Evolutionary conservation across 2,797 vertebrate species (phyloP).

Genomic region (Sternarchorhynchus goeldii): DNA sequence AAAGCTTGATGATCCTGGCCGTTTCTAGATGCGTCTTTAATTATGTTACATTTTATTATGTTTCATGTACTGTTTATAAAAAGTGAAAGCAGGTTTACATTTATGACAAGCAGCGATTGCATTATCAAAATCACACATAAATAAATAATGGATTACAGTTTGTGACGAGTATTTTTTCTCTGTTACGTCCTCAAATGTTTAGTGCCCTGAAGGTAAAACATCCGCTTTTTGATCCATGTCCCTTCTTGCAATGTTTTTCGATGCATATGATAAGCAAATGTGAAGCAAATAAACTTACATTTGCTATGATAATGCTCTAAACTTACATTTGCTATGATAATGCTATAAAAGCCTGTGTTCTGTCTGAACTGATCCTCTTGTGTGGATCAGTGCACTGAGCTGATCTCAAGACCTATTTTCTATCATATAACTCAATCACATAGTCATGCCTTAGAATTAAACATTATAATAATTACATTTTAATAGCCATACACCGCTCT

Average conservation of each 20-base stretch:
- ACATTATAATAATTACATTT: not conserved
- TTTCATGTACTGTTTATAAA: not conserved
- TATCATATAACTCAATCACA: constrained; percentile 22
- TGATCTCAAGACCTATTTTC: constrained; percentile 19
- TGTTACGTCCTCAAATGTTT: not conserved
- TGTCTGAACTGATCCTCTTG: constrained; percentile 10
- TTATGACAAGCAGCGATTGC: too few species aligned
- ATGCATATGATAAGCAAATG: not conserved
- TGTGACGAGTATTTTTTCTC: not conserved
- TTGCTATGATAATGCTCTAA: constrained; percentile 59
- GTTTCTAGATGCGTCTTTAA: not conserved
- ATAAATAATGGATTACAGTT: not conserved
- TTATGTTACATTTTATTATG: not conserved
- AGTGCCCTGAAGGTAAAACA: not conserved
- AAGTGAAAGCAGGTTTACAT: not conserved
- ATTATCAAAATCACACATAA: not conserved
- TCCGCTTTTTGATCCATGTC: not conserved
- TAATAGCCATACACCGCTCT: not conserved
- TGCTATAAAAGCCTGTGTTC: too few species aligned
- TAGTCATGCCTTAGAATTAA: not conserved
- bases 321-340: constrained; percentile 53
- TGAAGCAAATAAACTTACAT: constrained; percentile 62
- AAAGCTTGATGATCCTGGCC: not conserved
- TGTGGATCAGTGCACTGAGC: constrained; percentile 41
- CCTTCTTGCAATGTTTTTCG: not conserved